Evolutionary conservation across 2,797 vertebrate species (phyloP).

Genomic region (Chaetodon trifasciatus): DNA sequence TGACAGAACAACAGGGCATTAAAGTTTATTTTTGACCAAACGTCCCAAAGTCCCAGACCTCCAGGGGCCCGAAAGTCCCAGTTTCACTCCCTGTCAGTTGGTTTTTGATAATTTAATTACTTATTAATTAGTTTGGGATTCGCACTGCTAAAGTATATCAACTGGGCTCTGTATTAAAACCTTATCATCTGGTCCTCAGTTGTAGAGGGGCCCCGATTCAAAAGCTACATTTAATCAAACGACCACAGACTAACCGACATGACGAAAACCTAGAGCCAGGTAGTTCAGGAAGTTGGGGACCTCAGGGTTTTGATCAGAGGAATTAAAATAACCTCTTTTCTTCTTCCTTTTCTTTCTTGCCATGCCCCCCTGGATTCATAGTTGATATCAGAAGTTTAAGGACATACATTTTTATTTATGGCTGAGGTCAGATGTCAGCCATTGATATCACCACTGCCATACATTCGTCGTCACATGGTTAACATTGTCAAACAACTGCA

Average conservation of each 20-base stretch:
- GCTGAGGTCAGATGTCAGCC: too few species aligned
- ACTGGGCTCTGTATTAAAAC: neutral
- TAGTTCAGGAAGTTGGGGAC: too few species aligned
- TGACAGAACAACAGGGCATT: neutral
- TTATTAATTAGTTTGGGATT: neutral
- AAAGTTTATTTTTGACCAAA: neutral
- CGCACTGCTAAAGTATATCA: neutral
- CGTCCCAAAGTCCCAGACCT: neutral
- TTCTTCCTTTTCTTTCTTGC: too few species aligned
- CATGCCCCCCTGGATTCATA: too few species aligned
- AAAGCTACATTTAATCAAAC: neutral
- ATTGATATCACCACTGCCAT: too few species aligned
- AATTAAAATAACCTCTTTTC: too few species aligned
- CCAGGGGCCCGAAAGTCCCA: neutral
- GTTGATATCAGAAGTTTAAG: neutral
- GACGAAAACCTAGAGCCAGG: neutral
- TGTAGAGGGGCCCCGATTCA: neutral
- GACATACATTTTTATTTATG: too few species aligned
- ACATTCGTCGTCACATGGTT: too few species aligned
- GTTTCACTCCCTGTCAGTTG: neutral
- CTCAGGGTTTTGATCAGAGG: too few species aligned
- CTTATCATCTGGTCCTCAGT: neutral
- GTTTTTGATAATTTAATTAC: neutral
- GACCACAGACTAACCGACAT: neutral
- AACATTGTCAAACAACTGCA: too few species aligned